Base-by-base conservation (phyloP, 2,113 vertebrate genomes). In the Tupaia tana region DNA sequence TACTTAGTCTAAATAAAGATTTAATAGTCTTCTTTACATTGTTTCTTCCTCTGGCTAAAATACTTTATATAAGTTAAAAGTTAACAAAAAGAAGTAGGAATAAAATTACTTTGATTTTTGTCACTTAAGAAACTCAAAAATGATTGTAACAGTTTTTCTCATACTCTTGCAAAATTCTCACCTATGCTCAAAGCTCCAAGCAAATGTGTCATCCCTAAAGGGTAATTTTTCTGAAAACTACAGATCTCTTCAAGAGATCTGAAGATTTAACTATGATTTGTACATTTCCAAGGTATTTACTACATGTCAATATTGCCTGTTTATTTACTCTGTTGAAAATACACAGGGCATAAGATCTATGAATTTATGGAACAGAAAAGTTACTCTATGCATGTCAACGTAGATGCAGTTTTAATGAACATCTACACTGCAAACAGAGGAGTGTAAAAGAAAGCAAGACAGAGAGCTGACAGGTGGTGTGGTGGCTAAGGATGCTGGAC, bases 361-460 rank as follows among this genome's bases (percentile, higher is more conserved):
- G 31, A 56, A 20, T 13, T 54, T 74, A 86, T 12, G 0, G 96
- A 95, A 75, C 0, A 11, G 61, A 82, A 93, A 97, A 90, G 52
- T 64, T 83, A 10, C 52, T 92, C n/a, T 83, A 6, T 3, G 1
- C 19, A 78, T 86, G 13, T 52, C 58, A 89, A 87, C 96, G 93
- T 34, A 97, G 89, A 91, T 83, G 74, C 6, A 93, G 74, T 95
- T 93, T 94, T 96, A 96, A 94, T 95, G 90, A 96, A 96, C 27
- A 95, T 15, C 24, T 77, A 70, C 2, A 31, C 58, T 95, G 52
- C 56, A 95, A 54, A 29, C 8, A 87, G 3, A 82, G 16, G 31
- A 79, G 27, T 34, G 52, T 93, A 91, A 77, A 95, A 82, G 81
- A 94, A 96, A 94, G 12, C 0, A 19, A 43, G 43, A 3, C 2